A percentile compares a stretch with the other conserved stretches of the same genome.
Evolutionary conservation across 2,797 vertebrate species (phyloP).

Genomic region (Melanotaenia nigrans): DNA sequence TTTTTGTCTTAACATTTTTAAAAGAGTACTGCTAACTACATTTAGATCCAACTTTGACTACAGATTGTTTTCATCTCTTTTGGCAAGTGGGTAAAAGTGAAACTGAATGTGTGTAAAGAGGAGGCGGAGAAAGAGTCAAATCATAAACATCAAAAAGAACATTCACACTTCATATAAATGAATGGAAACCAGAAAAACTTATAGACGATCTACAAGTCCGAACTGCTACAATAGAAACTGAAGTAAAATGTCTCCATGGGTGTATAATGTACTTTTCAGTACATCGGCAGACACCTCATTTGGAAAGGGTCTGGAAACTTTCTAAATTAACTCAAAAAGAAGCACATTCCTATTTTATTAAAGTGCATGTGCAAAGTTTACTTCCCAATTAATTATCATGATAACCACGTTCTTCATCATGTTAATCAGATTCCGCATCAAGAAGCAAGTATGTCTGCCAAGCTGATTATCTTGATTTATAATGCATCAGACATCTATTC

Average conservation of each 20-base stretch:
- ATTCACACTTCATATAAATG: no score
- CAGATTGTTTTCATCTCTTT: not conserved
- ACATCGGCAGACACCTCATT: not conserved
- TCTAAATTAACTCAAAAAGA: not conserved
- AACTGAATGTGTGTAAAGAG: no score
- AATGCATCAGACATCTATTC: constrained; percentile 23
- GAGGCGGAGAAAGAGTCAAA: no score
- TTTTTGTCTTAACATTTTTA: no score
- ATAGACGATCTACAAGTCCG: no score
- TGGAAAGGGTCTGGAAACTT: not conserved
- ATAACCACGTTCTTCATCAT: constrained; percentile 62
- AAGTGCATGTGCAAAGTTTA: constrained; percentile 47
- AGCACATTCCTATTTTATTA: constrained; percentile 30
- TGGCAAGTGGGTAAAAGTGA: no score
- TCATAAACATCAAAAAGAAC: no score
- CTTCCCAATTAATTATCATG: constrained; percentile 31
- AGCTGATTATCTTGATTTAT: constrained; percentile 57
- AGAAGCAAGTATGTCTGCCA: constrained; percentile 36
- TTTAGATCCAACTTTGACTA: not conserved
- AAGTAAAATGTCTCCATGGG: no score
- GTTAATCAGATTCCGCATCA: constrained; percentile 59
- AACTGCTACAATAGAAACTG: no score
- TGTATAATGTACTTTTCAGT: not conserved
- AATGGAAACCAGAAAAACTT: no score
- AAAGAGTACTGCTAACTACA: not conserved